phyloP scores from a whole-genome alignment of 2,888 invertebrate species.

The Eristalis intricaria region DNA sequence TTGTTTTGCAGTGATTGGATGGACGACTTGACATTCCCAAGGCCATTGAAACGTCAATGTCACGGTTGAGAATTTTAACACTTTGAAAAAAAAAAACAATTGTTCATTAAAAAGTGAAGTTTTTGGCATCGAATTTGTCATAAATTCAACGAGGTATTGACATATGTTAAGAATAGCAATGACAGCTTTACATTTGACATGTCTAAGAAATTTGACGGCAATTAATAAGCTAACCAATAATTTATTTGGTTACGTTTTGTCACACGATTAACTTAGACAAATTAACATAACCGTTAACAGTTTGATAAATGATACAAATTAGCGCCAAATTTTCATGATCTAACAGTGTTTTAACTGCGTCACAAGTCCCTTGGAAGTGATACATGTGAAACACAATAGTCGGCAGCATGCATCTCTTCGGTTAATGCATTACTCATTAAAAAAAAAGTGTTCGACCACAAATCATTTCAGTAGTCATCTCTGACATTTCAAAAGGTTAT shows the following conservation, averaged over 20 bases:
- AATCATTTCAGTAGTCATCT: neutral
- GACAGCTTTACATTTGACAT: too few species aligned
- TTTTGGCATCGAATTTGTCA: neutral
- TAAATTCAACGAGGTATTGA: too few species aligned
- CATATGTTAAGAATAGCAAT: too few species aligned
- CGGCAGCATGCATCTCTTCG: neutral
- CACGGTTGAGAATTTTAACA: neutral
- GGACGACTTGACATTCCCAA: neutral
- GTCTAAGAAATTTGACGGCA: too few species aligned
- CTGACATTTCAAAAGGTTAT: neutral
- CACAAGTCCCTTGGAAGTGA: too few species aligned
- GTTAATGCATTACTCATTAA: neutral
- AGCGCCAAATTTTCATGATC: too few species aligned
- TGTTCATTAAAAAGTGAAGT: neutral
- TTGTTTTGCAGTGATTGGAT: neutral
- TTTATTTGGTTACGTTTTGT: too few species aligned
- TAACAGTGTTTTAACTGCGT: too few species aligned
- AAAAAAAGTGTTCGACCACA: neutral
- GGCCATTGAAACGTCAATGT: conserved; percentile 11
- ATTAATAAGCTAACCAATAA: too few species aligned
- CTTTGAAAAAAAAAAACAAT: neutral
- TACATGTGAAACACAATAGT: neutral
- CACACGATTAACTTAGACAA: too few species aligned
- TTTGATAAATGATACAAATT: too few species aligned
- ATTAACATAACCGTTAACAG: too few species aligned